phyloP scores from a whole-genome alignment of 1,140 invertebrate species.

The Drosophila takahashii region DNA sequence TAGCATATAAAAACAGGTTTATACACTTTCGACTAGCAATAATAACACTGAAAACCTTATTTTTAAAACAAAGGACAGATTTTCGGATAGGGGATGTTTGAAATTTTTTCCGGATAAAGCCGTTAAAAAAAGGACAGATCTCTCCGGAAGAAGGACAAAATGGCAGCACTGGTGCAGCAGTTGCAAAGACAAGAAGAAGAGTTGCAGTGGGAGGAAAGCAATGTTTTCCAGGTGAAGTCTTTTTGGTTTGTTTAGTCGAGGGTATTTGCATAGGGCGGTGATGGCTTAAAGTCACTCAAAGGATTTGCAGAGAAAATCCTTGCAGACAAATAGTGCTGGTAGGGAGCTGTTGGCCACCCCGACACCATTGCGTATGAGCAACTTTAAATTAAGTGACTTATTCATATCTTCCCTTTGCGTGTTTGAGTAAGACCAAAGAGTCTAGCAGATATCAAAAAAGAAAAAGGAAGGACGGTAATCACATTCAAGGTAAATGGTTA shows the following conservation, averaged over 20 bases:
- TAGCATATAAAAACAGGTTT: no score
- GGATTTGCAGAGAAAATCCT: constrained; percentile 36
- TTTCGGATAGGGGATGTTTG: no score
- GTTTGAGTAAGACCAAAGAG: constrained; percentile 15
- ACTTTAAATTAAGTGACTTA: constrained; percentile 65
- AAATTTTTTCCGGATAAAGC: no score
- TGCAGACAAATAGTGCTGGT: background rate
- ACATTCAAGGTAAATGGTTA: constrained; percentile 26
- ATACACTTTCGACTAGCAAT: no score
- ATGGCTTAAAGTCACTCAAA: constrained; percentile 62
- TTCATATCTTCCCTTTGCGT: constrained; percentile 24
- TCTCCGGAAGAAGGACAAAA: no score
- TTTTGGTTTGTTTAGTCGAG: constrained; percentile 18
- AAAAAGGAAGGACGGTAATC: background rate
- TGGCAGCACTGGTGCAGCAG: no score
- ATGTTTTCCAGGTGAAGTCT: constrained; percentile 40
- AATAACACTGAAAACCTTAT: no score
- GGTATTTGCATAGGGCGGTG: constrained; percentile 48
- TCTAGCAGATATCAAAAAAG: background rate
- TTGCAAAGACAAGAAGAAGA: constrained; percentile 1
- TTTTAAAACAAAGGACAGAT: no score
- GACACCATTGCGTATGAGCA: constrained; percentile 52
- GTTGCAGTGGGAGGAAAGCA: constrained; percentile 8
- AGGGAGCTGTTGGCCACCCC: constrained; percentile 1
- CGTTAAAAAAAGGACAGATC: no score